Base-by-base conservation (phyloP, 2,797 vertebrate species). In the Somateria mollissima region DNA sequence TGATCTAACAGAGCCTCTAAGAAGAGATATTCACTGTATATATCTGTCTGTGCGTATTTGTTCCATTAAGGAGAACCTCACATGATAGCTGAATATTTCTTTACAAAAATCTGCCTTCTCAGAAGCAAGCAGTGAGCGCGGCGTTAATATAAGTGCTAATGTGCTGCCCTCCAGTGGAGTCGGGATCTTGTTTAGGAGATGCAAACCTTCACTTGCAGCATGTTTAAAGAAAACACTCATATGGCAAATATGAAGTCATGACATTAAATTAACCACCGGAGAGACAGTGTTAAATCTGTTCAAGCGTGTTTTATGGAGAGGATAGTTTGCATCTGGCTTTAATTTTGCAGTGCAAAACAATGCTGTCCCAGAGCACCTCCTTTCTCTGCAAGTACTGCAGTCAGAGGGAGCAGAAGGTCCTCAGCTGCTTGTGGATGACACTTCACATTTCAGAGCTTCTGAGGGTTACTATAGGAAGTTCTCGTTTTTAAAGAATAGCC, bases 101-200 rank as follows among this genome's bases (percentile, higher is more conserved):
- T 45, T 37, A 85, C 24, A 39, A 87, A 75, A 85, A 51, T 25
- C 47, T 62, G 17, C 70, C 54, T 60, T 81, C 81, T 90, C 58
- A 24, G 47, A 37, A 43, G 65, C 45, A 56, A 66, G 54, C 13
- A 32, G 34, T 51, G 41, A 83, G 36, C 6, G 10, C 6, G 20
- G 62, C 32, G 54, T 57, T 77, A 73, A 83, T 73, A 78, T 83
- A 51, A 20, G 65, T 84, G 72, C 92, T 90, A 94, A 85, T 57
- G 86, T 85, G 89, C 79, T 92, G 90, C 89, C 95, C 73, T 58
- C 94, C 92, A 87, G 88, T 84, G 94, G 92, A 93, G 27, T 24
- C 3, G 1, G 70, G 73, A 17, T 79, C 70, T 45, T 39, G 10
- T 45, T 87, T 81, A 57, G 67, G 49, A 81, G 32, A n/a, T 1